Percentiles rank a stretch among this genome's conserved stretches.
Evolutionary conservation across 2,113 vertebrate genomes (phyloP).

Genomic region (Elgaria multicarinata): DNA sequence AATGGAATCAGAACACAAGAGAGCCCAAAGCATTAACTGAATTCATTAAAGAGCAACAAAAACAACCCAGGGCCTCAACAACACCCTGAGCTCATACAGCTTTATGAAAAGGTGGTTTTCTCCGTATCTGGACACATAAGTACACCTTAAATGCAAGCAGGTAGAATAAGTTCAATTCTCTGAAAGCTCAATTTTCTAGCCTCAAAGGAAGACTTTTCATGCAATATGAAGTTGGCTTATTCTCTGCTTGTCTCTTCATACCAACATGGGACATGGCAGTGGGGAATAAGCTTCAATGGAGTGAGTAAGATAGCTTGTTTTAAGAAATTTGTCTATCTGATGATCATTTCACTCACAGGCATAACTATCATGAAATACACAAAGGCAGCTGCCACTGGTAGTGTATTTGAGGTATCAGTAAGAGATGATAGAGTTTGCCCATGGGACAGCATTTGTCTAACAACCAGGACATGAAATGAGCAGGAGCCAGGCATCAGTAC

Average conservation of each 20-base stretch:
- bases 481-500: not conserved
- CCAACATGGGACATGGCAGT: too few relatives aligned
- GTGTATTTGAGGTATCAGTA: not conserved
- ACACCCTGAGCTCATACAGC: not conserved
- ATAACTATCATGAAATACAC: not conserved
- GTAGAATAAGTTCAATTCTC: not conserved
- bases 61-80: not conserved
- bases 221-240: not conserved
- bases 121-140: not conserved
- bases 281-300: not conserved
- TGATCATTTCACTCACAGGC: not conserved
- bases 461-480: not conserved
- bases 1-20: not conserved
- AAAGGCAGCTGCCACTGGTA: not conserved
- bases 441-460: too few relatives aligned
- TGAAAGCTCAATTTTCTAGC: too few relatives aligned
- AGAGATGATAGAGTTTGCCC: not conserved
- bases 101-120: not conserved
- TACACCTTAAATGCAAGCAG: not conserved
- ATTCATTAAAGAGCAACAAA: not conserved
- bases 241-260: not conserved
- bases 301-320: not conserved
- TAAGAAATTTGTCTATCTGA: not conserved
- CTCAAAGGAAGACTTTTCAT: not conserved
- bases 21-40: not conserved